These are phyloP conservation scores for Zoanthus sociatus DNA, from an alignment of 92 coral and sea anemone genomes.

Conservation along the genomic window DNA sequence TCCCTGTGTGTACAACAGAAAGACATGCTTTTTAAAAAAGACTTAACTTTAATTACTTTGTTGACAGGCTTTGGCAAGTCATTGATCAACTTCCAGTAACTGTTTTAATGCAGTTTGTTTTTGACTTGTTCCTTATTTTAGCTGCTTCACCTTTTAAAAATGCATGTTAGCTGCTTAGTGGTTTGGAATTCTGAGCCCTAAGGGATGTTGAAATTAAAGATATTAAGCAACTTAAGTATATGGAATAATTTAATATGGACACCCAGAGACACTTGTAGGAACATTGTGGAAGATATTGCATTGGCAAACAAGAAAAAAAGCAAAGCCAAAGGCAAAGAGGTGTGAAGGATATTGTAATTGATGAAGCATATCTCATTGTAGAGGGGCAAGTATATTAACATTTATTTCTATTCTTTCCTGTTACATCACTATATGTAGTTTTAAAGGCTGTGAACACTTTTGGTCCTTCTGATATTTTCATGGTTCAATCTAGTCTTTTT, in stretches of 20 bases:
- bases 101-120: too few species aligned
- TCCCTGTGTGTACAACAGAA: neutral
- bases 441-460: too few species aligned
- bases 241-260: neutral
- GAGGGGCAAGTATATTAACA: neutral
- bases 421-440: too few species aligned
- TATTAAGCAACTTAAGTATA: neutral
- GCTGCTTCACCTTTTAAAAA: too few species aligned
- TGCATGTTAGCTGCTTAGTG: too few species aligned
- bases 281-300: neutral
- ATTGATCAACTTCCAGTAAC: neutral
- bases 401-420: too few species aligned
- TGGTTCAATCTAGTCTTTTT: too few species aligned
- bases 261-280: constrained; percentile 5
- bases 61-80: neutral
- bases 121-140: neutral
- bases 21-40: neutral
- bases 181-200: neutral
- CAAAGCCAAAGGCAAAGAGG: neutral
- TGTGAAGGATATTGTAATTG: neutral
- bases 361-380: too few species aligned
- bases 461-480: too few species aligned
- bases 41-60: neutral
- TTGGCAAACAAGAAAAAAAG: neutral
- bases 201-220: neutral